Evolutionary conservation across 64 coral and sea anemone genomes (phyloP).

Genomic region (Montipora cactus): DNA sequence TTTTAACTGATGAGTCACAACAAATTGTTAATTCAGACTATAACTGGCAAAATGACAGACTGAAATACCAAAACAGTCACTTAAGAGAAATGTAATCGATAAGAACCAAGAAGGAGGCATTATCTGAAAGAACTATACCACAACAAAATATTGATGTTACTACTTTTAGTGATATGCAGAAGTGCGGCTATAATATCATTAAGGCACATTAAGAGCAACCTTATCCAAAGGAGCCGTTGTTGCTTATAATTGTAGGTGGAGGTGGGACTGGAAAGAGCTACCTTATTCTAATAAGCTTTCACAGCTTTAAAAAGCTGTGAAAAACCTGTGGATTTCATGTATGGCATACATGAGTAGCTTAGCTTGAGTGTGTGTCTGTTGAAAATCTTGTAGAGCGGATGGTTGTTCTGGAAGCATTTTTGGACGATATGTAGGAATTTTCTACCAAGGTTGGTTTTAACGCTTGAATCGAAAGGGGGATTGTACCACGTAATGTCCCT

Average conservation of each 20-base stretch:
- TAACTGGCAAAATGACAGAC: not conserved
- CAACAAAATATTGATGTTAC: slow-evolving; percentile 6
- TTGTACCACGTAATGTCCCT: too few species aligned
- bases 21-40: not conserved
- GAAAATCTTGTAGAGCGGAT: too few species aligned
- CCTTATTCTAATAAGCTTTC: too few species aligned
- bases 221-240: slow-evolving; percentile 3
- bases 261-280: too few species aligned
- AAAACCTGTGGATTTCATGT: too few species aligned
- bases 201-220: slow-evolving; percentile 23
- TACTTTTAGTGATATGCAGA: slow-evolving; percentile 38
- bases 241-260: not conserved
- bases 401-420: too few species aligned
- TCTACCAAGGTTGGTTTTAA: too few species aligned
- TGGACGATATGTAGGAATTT: too few species aligned
- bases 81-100: not conserved
- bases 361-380: too few species aligned
- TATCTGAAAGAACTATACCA: not conserved
- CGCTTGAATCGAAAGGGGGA: too few species aligned
- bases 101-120: not conserved
- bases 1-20: not conserved
- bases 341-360: too few species aligned
- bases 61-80: not conserved
- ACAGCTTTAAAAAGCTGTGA: too few species aligned
- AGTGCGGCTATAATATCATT: slow-evolving; percentile 23